Base-by-base conservation (phyloP, 2,888 invertebrate species). In the Cecidostiba fungosa region DNA sequence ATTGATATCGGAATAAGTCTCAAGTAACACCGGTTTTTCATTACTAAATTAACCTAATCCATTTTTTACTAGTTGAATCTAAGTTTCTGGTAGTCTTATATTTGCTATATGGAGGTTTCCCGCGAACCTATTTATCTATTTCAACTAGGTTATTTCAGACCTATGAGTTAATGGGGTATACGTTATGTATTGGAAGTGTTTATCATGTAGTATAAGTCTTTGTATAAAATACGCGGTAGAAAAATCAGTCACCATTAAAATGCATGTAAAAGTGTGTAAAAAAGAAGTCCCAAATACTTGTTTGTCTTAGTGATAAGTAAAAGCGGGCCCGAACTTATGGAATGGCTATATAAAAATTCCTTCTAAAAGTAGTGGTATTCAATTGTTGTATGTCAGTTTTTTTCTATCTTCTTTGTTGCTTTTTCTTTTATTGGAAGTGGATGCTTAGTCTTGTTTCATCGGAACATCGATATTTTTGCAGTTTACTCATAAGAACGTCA, bases 231-330 rank as follows among this genome's bases (percentile, higher is more conserved):
- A 43, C 39, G 73, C 32, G 54, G 70, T 84, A 84, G 66, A 86
- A 84, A 86, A 86, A 84, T 86, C 84, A 86, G 86, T 86, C 86
- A 84, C 72, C 77, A 69, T 80, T 78, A 66, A 84, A 80, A 82
- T 12, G 36, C 73, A 85, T 78, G 76, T 77, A 87, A 87, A 39
- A 50, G 3, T 77, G 84, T 82, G 23, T 72, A 80, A 85, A 83
- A 77, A 50, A 70, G 50, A 77, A 59, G 50, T 81, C 50, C 36
- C 26, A 47, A 82, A 84, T 81, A 73, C 74, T 74, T 76, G 70
- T 26, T 79, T 87, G 43, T 36, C 23, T 78, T 50, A 69, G 73
- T 73, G 74, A 85, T 87, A 85, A 85, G 78, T 84, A 85, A 78
- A 85, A 85, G 19, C n/a, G 81, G 70, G 62, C 84, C 85, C 70